A percentile compares a stretch with the other conserved stretches of the same genome.
Evolutionary conservation across 2,113 vertebrate genomes (phyloP).

Genomic region (Limnothrissa miodon): DNA sequence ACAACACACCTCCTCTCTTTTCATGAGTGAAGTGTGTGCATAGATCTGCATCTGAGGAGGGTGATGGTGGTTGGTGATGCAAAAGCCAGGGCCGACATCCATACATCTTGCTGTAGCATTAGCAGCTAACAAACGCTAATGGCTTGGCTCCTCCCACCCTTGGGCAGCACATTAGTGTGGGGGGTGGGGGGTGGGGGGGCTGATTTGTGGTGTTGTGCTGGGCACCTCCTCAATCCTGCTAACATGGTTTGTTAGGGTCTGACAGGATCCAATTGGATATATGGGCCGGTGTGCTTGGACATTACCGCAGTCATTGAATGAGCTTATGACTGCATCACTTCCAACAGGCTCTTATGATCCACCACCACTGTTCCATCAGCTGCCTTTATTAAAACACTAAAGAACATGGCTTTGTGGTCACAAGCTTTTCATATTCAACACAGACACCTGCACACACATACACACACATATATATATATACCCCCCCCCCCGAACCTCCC

Average conservation of each 20-base stretch:
- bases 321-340: conserved; percentile 24
- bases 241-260: background rate
- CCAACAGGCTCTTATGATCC: conserved; percentile 51
- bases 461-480: background rate
- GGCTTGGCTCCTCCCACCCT: conserved; percentile 43
- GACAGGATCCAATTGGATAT: background rate
- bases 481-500: background rate
- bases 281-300: background rate
- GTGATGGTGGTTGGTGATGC: background rate
- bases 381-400: background rate
- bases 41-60: conserved; percentile 25
- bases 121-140: conserved; percentile 6
- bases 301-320: background rate
- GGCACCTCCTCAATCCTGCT: conserved; percentile 8
- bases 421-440: conserved; percentile 22
- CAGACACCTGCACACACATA: background rate
- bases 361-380: background rate
- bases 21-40: conserved; percentile 41
- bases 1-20: background rate
- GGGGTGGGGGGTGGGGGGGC: background rate
- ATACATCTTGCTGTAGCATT: conserved; percentile 36
- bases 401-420: background rate
- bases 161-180: conserved; percentile 37
- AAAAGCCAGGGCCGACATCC: background rate
- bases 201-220: background rate